Evolutionary conservation across 2,888 invertebrate species (phyloP).

Genomic region (Galeopsomyia nigrocyanea): DNA sequence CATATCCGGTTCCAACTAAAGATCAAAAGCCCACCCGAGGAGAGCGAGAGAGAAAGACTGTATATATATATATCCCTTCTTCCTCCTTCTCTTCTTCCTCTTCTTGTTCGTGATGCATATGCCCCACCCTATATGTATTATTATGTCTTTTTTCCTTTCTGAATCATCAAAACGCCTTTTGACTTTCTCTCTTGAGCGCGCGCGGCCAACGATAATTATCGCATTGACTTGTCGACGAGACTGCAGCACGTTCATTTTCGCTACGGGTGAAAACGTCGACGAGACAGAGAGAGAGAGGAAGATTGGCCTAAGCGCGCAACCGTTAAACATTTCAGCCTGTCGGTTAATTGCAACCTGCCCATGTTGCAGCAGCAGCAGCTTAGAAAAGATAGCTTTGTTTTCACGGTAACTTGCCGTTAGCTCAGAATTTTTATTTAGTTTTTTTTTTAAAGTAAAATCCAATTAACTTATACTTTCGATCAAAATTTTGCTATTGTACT

Average conservation of each 20-base stretch:
- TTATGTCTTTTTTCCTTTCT: not conserved
- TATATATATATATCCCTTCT: conserved; percentile 1
- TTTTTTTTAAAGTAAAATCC: no score
- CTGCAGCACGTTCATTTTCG: no score
- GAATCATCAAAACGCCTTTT: conserved; percentile 22
- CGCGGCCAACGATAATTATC: conserved; percentile 18
- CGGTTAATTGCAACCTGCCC: no score
- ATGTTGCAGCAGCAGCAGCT: no score
- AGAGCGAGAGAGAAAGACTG: no score
- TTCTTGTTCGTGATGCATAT: conserved; percentile 7
- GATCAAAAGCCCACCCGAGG: conserved; percentile 53
- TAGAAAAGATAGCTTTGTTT: no score
- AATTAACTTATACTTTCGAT: no score
- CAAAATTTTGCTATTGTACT: no score
- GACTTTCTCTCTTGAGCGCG: conserved; percentile 23
- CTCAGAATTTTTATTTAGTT: no score
- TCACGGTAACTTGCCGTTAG: no score
- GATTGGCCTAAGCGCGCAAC: not conserved
- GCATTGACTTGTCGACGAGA: conserved; percentile 9
- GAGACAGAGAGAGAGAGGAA: not conserved
- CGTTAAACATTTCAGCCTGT: no score
- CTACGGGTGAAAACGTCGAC: no score
- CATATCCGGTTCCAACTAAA: conserved; percentile 56
- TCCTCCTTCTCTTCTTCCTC: conserved; percentile 24
- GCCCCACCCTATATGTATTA: conserved; percentile 3